Base-by-base conservation (phyloP, 2,888 invertebrate species). In the Candidula unifasciata region DNA sequence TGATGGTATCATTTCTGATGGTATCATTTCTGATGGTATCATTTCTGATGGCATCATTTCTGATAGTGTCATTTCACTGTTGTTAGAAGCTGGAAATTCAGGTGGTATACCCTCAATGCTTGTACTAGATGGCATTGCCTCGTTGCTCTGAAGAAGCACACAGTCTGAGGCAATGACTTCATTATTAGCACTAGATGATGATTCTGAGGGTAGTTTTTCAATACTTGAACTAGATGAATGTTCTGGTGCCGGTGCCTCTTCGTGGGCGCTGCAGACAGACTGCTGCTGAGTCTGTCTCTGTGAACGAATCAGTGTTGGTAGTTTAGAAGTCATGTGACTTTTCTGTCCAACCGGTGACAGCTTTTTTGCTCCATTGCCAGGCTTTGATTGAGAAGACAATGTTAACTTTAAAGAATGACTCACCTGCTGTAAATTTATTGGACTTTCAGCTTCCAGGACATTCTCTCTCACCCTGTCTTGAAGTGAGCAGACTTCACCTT, bases 301-400 rank as follows among this genome's bases (percentile, higher is more conserved):
- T 24, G 54, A 18, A 30, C 74, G 74, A 21, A 74, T 54, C 27
- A 33, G 74, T 5, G 52, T 68, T 80, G 80, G 80, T 6, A 80
- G 69, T 71, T 69, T 80, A 52, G 80, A 80, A 24, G n/a, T 3
- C 57, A 54, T 16, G 54, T 69, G 66, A 27, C 52, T 21, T 6
- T 44, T 37, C 27, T 27, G n/a, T 68, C 27, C 35, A 18, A 35
- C n/a, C 30, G 57, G 54, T 35, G 37, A 35, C 21, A 73, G 44
- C 52, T 44, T 52, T n/a, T 35, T 35, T 33, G 33, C 2, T 54
- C 18, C 54, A 16, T 27, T 54, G 64, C 44, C 52, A 44, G 66
- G 18, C 8, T 44, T 3, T 57, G 44, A 37, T 0, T 64, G 24
- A 16, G 60, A 16, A 30, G 60, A 24, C 27, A 37, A 76, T 5